phyloP scores from a whole-genome alignment of 2,113 vertebrate species.

The Limanda limanda region DNA sequence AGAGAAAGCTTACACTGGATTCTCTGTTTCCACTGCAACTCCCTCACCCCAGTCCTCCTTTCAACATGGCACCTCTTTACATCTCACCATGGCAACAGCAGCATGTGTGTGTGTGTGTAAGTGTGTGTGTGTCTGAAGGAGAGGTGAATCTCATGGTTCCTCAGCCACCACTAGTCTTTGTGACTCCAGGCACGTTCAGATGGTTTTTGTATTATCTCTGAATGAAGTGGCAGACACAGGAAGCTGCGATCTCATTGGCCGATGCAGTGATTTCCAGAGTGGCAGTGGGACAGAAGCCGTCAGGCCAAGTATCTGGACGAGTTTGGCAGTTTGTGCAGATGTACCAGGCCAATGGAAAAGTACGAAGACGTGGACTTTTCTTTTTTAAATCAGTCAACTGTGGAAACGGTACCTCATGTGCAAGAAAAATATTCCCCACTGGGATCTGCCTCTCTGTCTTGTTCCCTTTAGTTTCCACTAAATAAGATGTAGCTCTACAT shows the following conservation, averaged over 20 bases:
- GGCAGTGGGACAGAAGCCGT: slow-evolving; percentile 44
- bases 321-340: slow-evolving; percentile 39
- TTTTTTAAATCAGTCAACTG: slow-evolving; percentile 23
- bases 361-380: slow-evolving; percentile 27
- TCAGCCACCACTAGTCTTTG: slow-evolving; percentile 61
- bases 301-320: slow-evolving; percentile 41
- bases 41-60: slow-evolving; percentile 70
- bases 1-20: slow-evolving; percentile 71
- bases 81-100: slow-evolving; percentile 82
- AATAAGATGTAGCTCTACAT: not conserved
- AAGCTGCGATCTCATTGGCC: slow-evolving; percentile 59
- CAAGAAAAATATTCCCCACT: not conserved
- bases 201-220: slow-evolving; percentile 70
- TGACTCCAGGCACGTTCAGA: slow-evolving; percentile 76
- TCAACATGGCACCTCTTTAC: slow-evolving; percentile 80
- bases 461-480: not conserved
- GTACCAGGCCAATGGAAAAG: slow-evolving; percentile 48
- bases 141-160: slow-evolving; percentile 68
- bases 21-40: slow-evolving; percentile 79
- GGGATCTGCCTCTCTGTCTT: not conserved
- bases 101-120: slow-evolving; percentile 31
- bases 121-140: slow-evolving; percentile 23
- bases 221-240: slow-evolving; percentile 68
- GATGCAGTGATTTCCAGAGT: slow-evolving; percentile 37
- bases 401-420: slow-evolving; percentile 34